These are phyloP conservation scores for Chrysodeixis includens DNA, from an alignment of 2,888 invertebrate species.

Conservation along the genomic window DNA sequence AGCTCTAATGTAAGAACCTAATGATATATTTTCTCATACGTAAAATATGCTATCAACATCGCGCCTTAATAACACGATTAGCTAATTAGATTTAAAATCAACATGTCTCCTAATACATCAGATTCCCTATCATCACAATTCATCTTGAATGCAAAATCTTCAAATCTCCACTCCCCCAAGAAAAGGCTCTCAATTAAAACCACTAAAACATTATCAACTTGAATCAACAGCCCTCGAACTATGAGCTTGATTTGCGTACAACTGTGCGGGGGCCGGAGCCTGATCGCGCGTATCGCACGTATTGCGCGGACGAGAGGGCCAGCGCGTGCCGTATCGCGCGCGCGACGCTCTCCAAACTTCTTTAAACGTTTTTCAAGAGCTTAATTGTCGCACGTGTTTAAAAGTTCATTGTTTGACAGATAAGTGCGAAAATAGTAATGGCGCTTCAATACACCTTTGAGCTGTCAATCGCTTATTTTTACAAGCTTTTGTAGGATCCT, in stretches of 20 bases:
- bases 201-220: constrained; percentile 57
- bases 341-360: constrained; percentile 56
- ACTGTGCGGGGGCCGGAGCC: constrained; percentile 47
- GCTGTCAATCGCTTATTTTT: constrained; percentile 34
- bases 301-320: constrained; percentile 53
- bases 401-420: constrained; percentile 62
- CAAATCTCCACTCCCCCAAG: constrained; percentile 24
- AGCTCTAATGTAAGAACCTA: too few relatives aligned
- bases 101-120: too few relatives aligned
- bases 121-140: background rate
- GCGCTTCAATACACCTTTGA: constrained; percentile 37
- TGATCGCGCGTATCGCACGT: constrained; percentile 65
- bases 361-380: constrained; percentile 63
- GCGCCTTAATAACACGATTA: too few relatives aligned
- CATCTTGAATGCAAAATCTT: constrained; percentile 7
- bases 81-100: too few relatives aligned
- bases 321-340: constrained; percentile 79
- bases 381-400: constrained; percentile 77
- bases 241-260: constrained; percentile 55
- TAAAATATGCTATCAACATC: too few relatives aligned
- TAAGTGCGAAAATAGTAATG: constrained; percentile 54
- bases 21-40: too few relatives aligned
- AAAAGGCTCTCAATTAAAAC: constrained; percentile 53
- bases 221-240: constrained; percentile 42
- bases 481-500: constrained; percentile 16